Conservation (phyloP, 1,140 invertebrate species). For the Andricus grossulariae region DNA sequence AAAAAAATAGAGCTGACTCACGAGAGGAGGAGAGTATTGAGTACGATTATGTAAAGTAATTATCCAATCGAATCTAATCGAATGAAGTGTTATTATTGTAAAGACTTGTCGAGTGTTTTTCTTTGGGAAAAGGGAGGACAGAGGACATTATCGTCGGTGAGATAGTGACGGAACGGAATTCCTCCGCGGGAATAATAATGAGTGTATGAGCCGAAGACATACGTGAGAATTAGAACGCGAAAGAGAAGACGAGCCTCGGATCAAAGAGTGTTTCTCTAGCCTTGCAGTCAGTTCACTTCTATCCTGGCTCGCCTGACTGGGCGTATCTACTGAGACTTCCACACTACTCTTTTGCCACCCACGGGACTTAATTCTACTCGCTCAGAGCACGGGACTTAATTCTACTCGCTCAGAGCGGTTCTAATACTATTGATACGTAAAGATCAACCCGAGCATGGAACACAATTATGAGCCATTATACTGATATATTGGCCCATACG, state of each 20-base stretch:
- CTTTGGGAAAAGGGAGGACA: constrained; percentile 25
- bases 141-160: constrained; percentile 21
- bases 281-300: neutral
- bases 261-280: constrained; percentile 14
- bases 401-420: neutral
- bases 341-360: neutral
- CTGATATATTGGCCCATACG: neutral
- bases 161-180: constrained; percentile 29
- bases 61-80: constrained; percentile 9
- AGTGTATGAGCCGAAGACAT: constrained; percentile 18
- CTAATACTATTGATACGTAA: neutral
- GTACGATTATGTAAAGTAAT: constrained; percentile 15
- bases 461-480: constrained; percentile 15
- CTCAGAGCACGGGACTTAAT: neutral
- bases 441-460: constrained; percentile 11
- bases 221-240: constrained; percentile 27
- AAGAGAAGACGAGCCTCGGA: constrained; percentile 16
- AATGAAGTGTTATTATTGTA: neutral
- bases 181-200: constrained; percentile 17
- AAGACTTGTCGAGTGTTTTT: neutral
- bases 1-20: constrained; percentile 1
- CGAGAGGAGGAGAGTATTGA: neutral
- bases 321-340: neutral
- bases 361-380: neutral
- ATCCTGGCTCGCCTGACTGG: neutral